Base-by-base conservation (phyloP, 2,888 invertebrate genomes). In the Caenorhabditis sinica region DNA sequence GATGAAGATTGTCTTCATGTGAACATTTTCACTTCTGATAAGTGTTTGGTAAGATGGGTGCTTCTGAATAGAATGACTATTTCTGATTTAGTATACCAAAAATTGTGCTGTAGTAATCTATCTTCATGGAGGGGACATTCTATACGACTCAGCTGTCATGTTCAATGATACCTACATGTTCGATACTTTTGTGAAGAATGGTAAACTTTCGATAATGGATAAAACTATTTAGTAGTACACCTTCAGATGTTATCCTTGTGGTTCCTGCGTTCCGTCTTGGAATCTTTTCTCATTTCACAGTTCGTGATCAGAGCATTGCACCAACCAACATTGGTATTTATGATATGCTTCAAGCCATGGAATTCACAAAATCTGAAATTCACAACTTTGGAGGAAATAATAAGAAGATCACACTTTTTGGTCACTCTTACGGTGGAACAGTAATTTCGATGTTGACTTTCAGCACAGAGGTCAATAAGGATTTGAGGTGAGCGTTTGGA, bases 81-180 rank as follows among this genome's bases (percentile, higher is more conserved):
- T 28, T 0, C 17, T 51, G 23, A 23, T 60, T 28, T 43, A 66
- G 69, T 56, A 40, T 9, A 51, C 60, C 36, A 58, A 43, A 20
- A 49, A 72, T 9, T 91, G 91, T 51, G 85, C 91, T 15, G 86
- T 91, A 2, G 74, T 88, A 4, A 84, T 87, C 28, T 91, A 91
- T 73, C 49, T 91, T n/a, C 91, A 91, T 40, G 91, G 91, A 15
- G 91, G 91, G 15, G 85, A 69, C 4, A 77, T 91, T 51, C 73
- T 63, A 36, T 90, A 86, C 56, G 90, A 90, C 40, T 89, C 88
- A 6, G 89, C 90, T 13, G 86, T 89, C 2, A 90, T 89, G 90
- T 91, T 90, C 80, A 85, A 88, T 36, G 90, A 91, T 40, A 75
- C 82, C 0, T 72, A 75, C 33, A 61, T 90, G 17, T 77, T 68